These are phyloP conservation scores for Diploptera punctata DNA, from an alignment of 2,888 invertebrate species.

Conservation along the genomic window DNA sequence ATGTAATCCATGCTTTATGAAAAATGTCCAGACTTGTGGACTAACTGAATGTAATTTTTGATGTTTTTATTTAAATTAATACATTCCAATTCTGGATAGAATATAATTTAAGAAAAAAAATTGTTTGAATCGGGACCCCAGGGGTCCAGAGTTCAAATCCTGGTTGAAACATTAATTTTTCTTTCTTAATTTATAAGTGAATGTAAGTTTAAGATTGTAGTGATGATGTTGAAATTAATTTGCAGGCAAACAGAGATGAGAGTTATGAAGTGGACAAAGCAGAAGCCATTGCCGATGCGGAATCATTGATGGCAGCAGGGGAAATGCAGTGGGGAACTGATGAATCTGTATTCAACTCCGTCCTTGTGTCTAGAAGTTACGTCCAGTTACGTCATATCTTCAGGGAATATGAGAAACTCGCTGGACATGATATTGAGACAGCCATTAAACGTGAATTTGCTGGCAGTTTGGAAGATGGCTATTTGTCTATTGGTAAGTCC, in stretches of 20 bases:
- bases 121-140: too few relatives aligned
- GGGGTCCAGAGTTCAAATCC: too few relatives aligned
- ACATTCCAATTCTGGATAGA: too few relatives aligned
- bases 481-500: conserved; percentile 56
- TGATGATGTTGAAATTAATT: too few relatives aligned
- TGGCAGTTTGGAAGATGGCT: conserved; percentile 55
- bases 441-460: conserved; percentile 55
- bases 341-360: conserved; percentile 56
- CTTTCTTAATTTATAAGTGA: too few relatives aligned
- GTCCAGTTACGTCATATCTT: conserved; percentile 57
- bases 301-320: conserved; percentile 50
- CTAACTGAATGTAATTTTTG: too few relatives aligned
- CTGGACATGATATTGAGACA: conserved; percentile 54
- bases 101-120: too few relatives aligned
- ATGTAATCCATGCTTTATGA: too few relatives aligned
- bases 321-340: conserved; percentile 57
- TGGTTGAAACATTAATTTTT: too few relatives aligned
- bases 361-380: conserved; percentile 58
- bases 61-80: too few relatives aligned
- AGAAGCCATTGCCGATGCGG: conserved; percentile 58
- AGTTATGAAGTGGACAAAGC: conserved; percentile 55
- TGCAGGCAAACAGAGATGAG: conserved; percentile 59
- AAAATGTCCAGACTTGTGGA: too few relatives aligned
- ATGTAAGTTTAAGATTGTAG: too few relatives aligned
- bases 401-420: conserved; percentile 56